Evolutionary conservation across 2,797 vertebrate genomes (phyloP), one percentile per base, ranked within the genome.

Genomic region (Rhinogobio ventralis): DNA sequence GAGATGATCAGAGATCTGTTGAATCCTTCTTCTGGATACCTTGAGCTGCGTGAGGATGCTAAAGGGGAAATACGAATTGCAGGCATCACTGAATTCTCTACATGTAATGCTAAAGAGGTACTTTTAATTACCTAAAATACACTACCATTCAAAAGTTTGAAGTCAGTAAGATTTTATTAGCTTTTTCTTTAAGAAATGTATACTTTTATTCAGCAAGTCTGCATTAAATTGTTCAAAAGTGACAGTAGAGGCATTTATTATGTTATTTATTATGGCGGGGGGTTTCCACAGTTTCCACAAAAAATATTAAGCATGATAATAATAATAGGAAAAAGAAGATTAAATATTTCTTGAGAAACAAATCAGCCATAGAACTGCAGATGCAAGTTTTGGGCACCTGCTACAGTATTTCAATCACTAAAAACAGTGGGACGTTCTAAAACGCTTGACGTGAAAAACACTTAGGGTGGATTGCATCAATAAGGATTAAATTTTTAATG

Each of bases 1-100:
- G 97, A 99, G 93, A 96, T 97, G 97, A 98, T 98, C 90, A 94
- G 96, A 68, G 97, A 99, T 92, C 91, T 99, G 80, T 93, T 99
- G 83, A 98, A 97, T 91, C 97, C 97, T 0, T 94, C 96, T 0
- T 95, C 96, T 0, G 97, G 97, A 17, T 97, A 96, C 91, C 90
- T 98, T 90, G 97, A 98, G 89, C 93, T 99, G 64, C 94, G 97
- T 79, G 97, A 99, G 87, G 97, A 98, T 51, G 94, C 96, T 10
- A 96, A 96, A 39, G 97, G 97, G 8, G 93, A 94, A 72, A 95
- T 98, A 88, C 97, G 96, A 89, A 97, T 99, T 14, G 96, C 97
- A 0, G 97, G 97, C 11, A 97, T 98, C 92, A 98, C 97, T 0
- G 96, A 98, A 86, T 95, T 98, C 74, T 98, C 97, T 1, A 96